Percentiles rank a stretch among this genome's conserved stretches.
Evolutionary conservation across 2,113 vertebrate species (phyloP).

Genomic region (Pseudopipra pipra): DNA sequence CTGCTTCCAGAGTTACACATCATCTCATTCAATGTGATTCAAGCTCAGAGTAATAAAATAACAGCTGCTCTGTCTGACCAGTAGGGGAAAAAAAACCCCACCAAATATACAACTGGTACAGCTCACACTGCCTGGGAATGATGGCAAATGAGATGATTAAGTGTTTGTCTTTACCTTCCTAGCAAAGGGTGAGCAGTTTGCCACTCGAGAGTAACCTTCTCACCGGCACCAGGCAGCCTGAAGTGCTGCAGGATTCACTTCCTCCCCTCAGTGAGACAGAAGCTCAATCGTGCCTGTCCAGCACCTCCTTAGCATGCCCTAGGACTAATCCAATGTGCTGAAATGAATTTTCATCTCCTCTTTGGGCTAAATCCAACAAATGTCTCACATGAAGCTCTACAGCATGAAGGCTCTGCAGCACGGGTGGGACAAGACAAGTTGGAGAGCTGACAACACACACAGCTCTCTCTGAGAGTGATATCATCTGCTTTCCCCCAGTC

Average conservation of each 20-base stretch:
- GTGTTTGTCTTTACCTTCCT: not conserved
- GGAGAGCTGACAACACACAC: not conserved
- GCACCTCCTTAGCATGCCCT: not conserved
- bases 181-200: not conserved
- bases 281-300: not conserved
- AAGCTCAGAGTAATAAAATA: not conserved
- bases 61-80: not conserved
- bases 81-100: not conserved
- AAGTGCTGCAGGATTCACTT: not conserved
- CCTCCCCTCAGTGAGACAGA: not conserved
- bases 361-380: not conserved
- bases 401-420: not conserved
- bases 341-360: not conserved
- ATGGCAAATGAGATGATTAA: not conserved
- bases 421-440: fast-evolving
- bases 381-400: not conserved
- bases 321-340: not conserved
- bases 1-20: not conserved
- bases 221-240: fast-evolving
- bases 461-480: fast-evolving
- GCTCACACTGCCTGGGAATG: not conserved
- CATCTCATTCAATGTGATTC: not conserved
- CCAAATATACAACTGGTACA: not conserved
- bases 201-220: not conserved
- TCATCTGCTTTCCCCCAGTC: not conserved